Percentiles rank a stretch among this genome's conserved stretches.
Conservation (phyloP, 2,113 vertebrate genomes). For the Phyllostomus hastatus region DNA sequence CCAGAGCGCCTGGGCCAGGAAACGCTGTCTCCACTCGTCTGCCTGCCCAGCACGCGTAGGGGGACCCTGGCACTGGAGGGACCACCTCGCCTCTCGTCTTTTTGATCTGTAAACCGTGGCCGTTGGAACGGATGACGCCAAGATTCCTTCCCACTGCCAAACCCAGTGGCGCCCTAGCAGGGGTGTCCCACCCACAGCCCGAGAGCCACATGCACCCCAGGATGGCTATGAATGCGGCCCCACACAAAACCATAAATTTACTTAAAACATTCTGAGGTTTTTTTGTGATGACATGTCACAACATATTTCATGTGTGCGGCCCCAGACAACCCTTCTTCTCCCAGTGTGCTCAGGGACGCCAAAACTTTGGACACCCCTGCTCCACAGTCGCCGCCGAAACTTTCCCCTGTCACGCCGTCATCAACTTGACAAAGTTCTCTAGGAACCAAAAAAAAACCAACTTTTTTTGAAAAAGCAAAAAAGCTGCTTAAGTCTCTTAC, state of each 20-base stretch:
- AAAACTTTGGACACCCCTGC: no score
- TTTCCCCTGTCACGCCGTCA: slow-evolving; percentile 23
- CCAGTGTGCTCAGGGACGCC: no score
- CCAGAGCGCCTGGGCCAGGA: fast-evolving
- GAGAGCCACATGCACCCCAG: no score
- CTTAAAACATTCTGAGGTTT: no score
- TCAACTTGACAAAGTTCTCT: slow-evolving; percentile 55
- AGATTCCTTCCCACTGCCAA: background rate
- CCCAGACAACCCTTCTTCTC: no score
- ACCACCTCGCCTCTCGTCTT: fast-evolving
- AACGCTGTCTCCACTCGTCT: fast-evolving
- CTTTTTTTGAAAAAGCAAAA: background rate
- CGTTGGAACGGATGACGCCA: background rate
- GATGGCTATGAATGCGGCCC: no score
- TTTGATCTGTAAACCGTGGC: background rate
- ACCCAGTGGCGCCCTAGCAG: no score
- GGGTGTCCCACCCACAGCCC: no score
- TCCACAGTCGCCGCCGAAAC: background rate
- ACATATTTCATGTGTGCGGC: no score
- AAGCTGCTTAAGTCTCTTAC: slow-evolving; percentile 2
- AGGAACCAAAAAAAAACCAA: slow-evolving; percentile 10
- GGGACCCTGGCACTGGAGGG: background rate
- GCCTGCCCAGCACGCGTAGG: fast-evolving
- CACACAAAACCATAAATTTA: no score
- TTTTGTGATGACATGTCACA: no score